Evolutionary conservation across 2,888 invertebrate genomes (phyloP).

Genomic region (Minunthozetes semirufus): DNA sequence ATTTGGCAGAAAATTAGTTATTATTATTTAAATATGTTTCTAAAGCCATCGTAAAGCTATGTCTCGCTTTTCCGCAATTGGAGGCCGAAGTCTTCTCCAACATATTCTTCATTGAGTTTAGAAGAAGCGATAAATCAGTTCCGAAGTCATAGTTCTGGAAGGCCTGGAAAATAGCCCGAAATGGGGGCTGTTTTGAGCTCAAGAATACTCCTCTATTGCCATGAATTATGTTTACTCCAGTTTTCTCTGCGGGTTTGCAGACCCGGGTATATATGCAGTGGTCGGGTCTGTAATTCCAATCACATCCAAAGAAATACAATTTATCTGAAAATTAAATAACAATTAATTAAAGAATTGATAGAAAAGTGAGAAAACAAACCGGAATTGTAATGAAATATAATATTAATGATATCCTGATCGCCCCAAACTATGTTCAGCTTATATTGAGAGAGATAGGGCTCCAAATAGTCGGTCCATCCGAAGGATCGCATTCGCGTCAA

Average conservation of each 20-base stretch:
- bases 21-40: not conserved
- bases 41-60: constrained; percentile 12
- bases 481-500: constrained; percentile 79
- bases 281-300: constrained; percentile 86
- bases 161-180: constrained; percentile 63
- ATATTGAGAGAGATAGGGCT: constrained; percentile 76
- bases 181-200: constrained; percentile 73
- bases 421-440: constrained; percentile 85
- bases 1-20: not conserved
- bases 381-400: constrained; percentile 76
- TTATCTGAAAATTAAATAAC: constrained; percentile 55
- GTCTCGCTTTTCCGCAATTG: constrained; percentile 24
- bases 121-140: not conserved
- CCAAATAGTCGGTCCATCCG: constrained; percentile 74
- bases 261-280: constrained; percentile 93
- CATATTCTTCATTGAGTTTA: not conserved
- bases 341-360: constrained; percentile 25
- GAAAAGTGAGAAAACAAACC: constrained; percentile 50
- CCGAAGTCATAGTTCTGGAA: constrained; percentile 54
- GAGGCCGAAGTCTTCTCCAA: not conserved
- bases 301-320: constrained; percentile 70
- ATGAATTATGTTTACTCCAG: constrained; percentile 76
- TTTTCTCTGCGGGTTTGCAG: constrained; percentile 62
- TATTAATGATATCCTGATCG: constrained; percentile 93
- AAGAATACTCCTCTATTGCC: constrained; percentile 75